Evolutionary conservation across 2,113 vertebrate species (phyloP).

Genomic region (Syrrhaptes paradoxus): DNA sequence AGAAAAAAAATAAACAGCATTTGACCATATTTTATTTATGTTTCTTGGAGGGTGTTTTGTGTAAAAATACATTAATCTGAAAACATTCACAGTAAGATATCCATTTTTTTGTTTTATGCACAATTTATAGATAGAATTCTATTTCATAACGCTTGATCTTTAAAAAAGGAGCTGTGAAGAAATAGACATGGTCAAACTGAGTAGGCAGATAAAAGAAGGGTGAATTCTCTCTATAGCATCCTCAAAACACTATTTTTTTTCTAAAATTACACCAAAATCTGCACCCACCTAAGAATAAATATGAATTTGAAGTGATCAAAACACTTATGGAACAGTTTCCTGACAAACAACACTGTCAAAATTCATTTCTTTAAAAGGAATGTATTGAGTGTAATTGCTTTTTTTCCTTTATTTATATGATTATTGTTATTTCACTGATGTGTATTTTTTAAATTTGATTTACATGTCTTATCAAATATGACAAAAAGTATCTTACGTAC

Average conservation of each 20-base stretch:
- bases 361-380: neutral
- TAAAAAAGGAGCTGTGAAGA: neutral
- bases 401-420: too few species aligned
- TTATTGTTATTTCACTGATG: neutral
- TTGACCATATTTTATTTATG: neutral
- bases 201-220: rapidly evolving
- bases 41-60: neutral
- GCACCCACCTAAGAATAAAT: neutral
- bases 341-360: neutral
- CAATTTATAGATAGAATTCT: neutral
- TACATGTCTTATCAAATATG: neutral
- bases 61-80: neutral
- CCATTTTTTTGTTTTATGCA: neutral
- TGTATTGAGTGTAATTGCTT: neutral
- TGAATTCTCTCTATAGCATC: neutral
- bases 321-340: neutral
- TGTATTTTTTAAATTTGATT: neutral
- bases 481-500: neutral
- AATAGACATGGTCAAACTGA: neutral
- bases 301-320: neutral
- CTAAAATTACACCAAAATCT: neutral
- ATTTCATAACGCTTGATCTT: rapidly evolving
- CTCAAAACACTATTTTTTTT: neutral
- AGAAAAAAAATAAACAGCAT: neutral
- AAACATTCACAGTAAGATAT: neutral